Percentiles rank a stretch among this genome's conserved stretches.
These are phyloP conservation scores for Macroglossus sobrinus DNA, from an alignment of 2,113 vertebrate species.

Conservation along the genomic window DNA sequence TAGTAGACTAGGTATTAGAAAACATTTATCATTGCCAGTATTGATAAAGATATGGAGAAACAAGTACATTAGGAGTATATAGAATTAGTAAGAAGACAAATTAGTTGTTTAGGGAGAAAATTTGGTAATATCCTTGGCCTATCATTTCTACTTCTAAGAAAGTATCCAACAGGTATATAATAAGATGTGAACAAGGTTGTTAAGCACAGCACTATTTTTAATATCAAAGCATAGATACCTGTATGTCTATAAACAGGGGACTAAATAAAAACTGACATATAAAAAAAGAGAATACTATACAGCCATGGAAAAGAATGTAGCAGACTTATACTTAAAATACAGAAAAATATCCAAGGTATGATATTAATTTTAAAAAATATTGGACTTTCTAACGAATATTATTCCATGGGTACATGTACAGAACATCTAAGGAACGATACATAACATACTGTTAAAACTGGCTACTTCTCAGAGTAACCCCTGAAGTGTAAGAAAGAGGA, in stretches of 20 bases:
- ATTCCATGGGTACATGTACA: not conserved
- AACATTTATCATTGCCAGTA: not conserved
- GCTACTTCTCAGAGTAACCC: not conserved
- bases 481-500: not conserved
- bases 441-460: not conserved
- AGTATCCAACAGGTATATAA: not conserved
- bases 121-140: not conserved
- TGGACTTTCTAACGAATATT: not conserved
- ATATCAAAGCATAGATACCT: not conserved
- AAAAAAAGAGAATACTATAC: not conserved
- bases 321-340: not conserved
- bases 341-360: not conserved
- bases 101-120: not conserved
- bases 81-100: not conserved
- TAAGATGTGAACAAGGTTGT: not conserved
- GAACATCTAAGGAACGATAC: not conserved
- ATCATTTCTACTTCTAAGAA: slow-evolving; percentile 27
- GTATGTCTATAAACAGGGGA: not conserved
- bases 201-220: not conserved
- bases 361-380: not conserved
- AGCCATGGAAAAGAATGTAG: not conserved
- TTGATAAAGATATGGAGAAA: not conserved
- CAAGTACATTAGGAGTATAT: not conserved
- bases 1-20: not conserved
- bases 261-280: not conserved